These are phyloP conservation scores for Junco hyemalis DNA, from an alignment of 2,113 vertebrate species.

Conservation along the genomic window DNA sequence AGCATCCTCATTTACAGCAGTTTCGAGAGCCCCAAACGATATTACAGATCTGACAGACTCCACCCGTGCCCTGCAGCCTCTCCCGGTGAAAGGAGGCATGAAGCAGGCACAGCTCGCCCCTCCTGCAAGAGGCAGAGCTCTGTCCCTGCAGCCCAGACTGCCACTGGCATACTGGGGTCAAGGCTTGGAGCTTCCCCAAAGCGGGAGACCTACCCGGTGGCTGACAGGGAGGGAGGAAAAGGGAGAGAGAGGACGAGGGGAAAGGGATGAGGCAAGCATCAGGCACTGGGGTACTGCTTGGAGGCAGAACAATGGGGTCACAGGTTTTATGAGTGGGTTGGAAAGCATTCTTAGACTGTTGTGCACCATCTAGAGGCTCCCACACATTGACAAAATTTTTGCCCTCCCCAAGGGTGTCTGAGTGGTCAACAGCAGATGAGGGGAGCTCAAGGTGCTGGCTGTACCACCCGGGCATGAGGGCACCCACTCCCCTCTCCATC, in stretches of 20 bases:
- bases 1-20: not conserved
- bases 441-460: not conserved
- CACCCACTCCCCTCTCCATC: not conserved
- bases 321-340: not conserved
- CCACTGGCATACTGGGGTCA: not conserved
- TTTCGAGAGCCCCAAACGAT: not conserved
- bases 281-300: not conserved
- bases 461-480: not conserved
- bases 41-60: not conserved
- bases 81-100: not conserved
- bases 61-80: not conserved
- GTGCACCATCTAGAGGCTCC: rapidly evolving
- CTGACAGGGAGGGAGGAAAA: not conserved
- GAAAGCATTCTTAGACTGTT: not conserved
- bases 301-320: not conserved
- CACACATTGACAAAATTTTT: not conserved
- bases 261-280: not conserved
- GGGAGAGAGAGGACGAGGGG: not conserved
- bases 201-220: rapidly evolving
- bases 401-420: not conserved
- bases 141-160: not conserved
- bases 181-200: not conserved
- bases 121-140: not conserved
- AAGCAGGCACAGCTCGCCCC: not conserved
- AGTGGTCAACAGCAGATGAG: not conserved